Conservation (phyloP, 2,888 invertebrate species). For the Liopterus haemorrhoidalis region DNA sequence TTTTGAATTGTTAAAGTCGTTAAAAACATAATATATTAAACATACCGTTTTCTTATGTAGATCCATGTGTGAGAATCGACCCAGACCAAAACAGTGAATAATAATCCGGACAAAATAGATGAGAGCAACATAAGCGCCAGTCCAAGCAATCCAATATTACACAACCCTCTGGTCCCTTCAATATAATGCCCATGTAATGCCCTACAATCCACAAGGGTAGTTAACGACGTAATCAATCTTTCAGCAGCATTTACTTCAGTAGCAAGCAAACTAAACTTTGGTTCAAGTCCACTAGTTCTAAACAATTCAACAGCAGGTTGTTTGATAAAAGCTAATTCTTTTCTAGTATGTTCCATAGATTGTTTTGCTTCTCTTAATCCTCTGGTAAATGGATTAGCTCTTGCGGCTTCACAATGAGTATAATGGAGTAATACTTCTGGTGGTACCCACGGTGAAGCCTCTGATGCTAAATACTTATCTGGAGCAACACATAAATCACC, state of each 20-base stretch:
- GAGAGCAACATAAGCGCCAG: conserved; percentile 81
- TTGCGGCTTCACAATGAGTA: conserved; percentile 74
- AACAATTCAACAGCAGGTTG: conserved; percentile 50
- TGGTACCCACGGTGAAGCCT: conserved; percentile 52
- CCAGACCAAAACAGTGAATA: conserved; percentile 88
- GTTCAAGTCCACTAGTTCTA: conserved; percentile 54
- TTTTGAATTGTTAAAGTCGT: conserved; percentile 8
- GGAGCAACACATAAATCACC: conserved; percentile 73
- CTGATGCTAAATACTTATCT: conserved; percentile 38
- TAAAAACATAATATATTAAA: too few species aligned
- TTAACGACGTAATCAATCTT: conserved; percentile 60
- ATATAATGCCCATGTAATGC: conserved; percentile 78
- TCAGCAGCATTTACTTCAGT: conserved; percentile 75
- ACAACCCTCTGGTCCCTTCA: conserved; percentile 71
- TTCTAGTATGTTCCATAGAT: conserved; percentile 52
- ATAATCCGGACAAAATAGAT: conserved; percentile 77
- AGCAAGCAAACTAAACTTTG: conserved; percentile 67
- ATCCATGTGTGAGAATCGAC: conserved; percentile 97
- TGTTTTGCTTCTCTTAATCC: conserved; percentile 72
- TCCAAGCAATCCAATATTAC: conserved; percentile 76
- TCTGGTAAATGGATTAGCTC: conserved; percentile 75
- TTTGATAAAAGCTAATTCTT: conserved; percentile 48
- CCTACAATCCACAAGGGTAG: conserved; percentile 75
- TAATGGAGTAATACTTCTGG: conserved; percentile 67
- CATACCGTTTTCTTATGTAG: conserved; percentile 84